phyloP scores from a whole-genome alignment of 2,113 vertebrate genomes.

The Hiodon alosoides region DNA sequence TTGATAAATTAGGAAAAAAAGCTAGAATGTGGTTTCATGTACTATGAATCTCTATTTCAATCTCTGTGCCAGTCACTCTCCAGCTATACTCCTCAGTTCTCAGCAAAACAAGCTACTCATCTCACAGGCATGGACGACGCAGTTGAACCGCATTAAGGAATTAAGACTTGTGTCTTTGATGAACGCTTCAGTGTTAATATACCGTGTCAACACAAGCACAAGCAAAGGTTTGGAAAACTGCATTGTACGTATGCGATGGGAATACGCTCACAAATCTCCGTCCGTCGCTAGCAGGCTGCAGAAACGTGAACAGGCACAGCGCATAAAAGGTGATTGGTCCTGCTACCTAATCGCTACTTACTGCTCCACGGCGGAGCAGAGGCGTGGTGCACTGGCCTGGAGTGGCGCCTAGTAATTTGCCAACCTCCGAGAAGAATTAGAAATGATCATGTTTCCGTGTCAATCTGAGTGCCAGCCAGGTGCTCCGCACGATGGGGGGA shows the following conservation, averaged over 20 bases:
- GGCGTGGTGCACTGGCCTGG: background rate
- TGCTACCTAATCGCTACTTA: conserved; percentile 3
- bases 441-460: conserved; percentile 7
- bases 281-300: background rate
- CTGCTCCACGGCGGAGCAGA: background rate
- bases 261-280: background rate
- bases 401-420: background rate
- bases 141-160: too few species aligned
- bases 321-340: conserved; percentile 11
- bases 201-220: too few species aligned
- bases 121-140: too few species aligned
- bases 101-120: too few species aligned
- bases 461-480: conserved; percentile 8
- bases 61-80: too few species aligned
- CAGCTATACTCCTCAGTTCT: too few species aligned
- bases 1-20: too few species aligned
- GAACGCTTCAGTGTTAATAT: too few species aligned
- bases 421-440: conserved; percentile 13
- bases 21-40: too few species aligned
- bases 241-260: background rate
- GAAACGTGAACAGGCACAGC: background rate
- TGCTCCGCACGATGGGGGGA: conserved; percentile 11
- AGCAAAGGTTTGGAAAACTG: too few species aligned
- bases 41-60: too few species aligned
- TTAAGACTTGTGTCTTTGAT: too few species aligned